phyloP scores from a whole-genome alignment of 2,113 vertebrate genomes.

The Pogona vitticeps region DNA sequence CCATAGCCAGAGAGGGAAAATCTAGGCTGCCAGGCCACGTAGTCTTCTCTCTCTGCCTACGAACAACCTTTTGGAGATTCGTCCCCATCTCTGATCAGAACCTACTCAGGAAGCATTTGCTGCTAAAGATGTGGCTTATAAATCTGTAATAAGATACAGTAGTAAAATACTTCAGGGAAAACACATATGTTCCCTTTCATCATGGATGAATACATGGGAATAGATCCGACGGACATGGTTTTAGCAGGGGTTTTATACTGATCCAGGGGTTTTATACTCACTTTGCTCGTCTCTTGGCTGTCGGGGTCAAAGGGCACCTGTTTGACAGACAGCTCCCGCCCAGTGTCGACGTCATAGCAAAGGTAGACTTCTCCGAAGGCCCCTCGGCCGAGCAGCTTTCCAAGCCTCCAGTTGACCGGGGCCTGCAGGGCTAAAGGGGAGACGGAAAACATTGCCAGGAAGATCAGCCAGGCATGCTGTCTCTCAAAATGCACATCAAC shows the following conservation, averaged over 20 bases:
- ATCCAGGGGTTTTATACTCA: constrained; percentile 57
- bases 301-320: constrained; percentile 91
- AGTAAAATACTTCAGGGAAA: not conserved
- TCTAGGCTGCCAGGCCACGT: no score
- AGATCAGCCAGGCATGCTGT: no score
- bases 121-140: not conserved
- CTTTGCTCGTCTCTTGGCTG: constrained; percentile 91
- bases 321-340: constrained; percentile 89
- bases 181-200: not conserved
- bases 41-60: no score
- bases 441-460: not conserved
- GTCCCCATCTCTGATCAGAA: no score
- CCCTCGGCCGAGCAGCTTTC: constrained; percentile 88
- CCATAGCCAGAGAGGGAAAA: no score
- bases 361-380: constrained; percentile 93
- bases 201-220: not conserved
- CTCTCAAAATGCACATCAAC: not conserved
- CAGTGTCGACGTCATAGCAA: constrained; percentile 90
- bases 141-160: not conserved
- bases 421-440: constrained; percentile 80
- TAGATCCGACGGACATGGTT: not conserved
- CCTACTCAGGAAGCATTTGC: not conserved
- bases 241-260: not conserved
- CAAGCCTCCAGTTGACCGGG: constrained; percentile 91
- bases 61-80: no score